These are phyloP conservation scores for Bombyx mandarina DNA, from an alignment of 1,140 invertebrate genomes.

Conservation along the genomic window DNA sequence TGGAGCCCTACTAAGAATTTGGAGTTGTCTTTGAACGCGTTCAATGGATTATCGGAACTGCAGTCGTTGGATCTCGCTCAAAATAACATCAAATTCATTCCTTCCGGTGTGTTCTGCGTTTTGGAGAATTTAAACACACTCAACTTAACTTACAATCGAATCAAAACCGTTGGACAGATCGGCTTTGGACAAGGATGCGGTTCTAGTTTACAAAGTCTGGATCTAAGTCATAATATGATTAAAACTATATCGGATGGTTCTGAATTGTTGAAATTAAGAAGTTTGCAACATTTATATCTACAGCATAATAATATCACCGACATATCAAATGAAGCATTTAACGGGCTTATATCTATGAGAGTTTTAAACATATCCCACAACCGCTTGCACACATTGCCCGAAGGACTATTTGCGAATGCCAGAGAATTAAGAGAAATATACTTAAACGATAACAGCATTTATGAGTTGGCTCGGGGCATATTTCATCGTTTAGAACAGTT, in stretches of 20 bases:
- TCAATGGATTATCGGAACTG: constrained; percentile 82
- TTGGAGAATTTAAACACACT: constrained; percentile 84
- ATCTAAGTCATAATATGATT: constrained; percentile 85
- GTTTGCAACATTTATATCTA: constrained; percentile 82
- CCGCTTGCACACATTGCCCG: constrained; percentile 81
- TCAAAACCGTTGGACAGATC: constrained; percentile 80
- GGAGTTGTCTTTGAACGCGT: constrained; percentile 77
- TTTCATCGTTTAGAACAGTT: constrained; percentile 88
- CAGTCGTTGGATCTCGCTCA: constrained; percentile 84
- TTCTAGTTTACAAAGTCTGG: constrained; percentile 78
- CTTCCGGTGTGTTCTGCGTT: constrained; percentile 82
- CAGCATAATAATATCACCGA: constrained; percentile 88
- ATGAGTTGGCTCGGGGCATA: constrained; percentile 83
- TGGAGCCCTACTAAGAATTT: constrained; percentile 82
- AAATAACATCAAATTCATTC: constrained; percentile 85
- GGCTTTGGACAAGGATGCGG: constrained; percentile 76
- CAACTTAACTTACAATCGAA: constrained; percentile 86
- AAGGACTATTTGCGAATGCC: constrained; percentile 82
- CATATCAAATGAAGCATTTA: constrained; percentile 82
- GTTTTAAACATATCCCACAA: constrained; percentile 90
- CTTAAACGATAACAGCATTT: constrained; percentile 84
- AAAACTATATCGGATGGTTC: constrained; percentile 79
- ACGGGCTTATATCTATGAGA: constrained; percentile 80
- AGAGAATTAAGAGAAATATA: constrained; percentile 87
- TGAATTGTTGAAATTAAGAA: constrained; percentile 78